phyloP scores from a whole-genome alignment of 2,888 invertebrate genomes.

The Pandemis cinnamomeana region DNA sequence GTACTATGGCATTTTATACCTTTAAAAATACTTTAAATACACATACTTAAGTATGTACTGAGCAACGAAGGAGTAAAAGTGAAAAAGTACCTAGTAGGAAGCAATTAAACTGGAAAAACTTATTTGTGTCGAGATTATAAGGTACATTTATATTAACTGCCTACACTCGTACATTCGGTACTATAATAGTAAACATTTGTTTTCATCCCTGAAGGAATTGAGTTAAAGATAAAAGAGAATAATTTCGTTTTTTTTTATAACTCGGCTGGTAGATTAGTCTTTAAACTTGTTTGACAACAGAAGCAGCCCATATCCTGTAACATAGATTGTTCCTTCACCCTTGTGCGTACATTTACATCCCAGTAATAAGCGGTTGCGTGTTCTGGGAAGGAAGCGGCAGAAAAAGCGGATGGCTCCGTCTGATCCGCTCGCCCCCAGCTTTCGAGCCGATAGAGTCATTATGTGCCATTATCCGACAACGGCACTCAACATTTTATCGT shows the following conservation, averaged over 20 bases:
- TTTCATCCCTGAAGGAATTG: too few species aligned
- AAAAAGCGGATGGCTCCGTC: constrained; percentile 48
- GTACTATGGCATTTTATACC: background rate
- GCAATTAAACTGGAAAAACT: too few species aligned
- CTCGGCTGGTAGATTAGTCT: too few species aligned
- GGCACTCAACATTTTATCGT: constrained; percentile 57
- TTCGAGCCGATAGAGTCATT: constrained; percentile 78
- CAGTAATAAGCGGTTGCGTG: constrained; percentile 36
- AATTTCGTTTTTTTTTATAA: too few species aligned
- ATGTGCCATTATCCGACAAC: constrained; percentile 75
- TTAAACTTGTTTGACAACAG: constrained; percentile 11
- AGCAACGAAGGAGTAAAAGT: too few species aligned
- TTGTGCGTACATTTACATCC: constrained; percentile 34
- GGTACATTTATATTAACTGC: too few species aligned
- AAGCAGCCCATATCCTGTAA: constrained; percentile 28
- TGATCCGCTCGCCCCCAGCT: constrained; percentile 48
- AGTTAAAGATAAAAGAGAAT: too few species aligned
- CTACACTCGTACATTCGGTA: too few species aligned
- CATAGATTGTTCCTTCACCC: constrained; percentile 29
- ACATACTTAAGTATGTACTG: background rate
- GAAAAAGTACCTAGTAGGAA: too few species aligned
- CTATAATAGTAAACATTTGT: too few species aligned
- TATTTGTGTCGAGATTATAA: too few species aligned
- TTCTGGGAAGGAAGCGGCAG: constrained; percentile 45
- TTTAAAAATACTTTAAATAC: too few species aligned